Conservation (phyloP, 2,888 invertebrate genomes). For the Pandemis cinnamomeana region DNA sequence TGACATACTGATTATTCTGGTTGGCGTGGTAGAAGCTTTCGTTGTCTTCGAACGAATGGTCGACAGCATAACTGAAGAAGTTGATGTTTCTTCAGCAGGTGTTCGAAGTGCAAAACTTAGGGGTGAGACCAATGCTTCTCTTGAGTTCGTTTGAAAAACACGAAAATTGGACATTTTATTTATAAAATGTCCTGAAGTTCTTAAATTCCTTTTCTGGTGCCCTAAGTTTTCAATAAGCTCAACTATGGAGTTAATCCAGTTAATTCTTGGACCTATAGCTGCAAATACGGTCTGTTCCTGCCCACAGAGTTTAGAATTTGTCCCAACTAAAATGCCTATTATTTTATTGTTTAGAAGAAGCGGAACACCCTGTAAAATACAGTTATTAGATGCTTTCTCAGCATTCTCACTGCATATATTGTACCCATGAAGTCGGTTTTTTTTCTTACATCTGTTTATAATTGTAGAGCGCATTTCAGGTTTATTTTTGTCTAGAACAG, state of each 20-base stretch:
- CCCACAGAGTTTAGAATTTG: conserved; percentile 19
- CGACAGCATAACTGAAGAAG: neutral
- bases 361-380: conserved; percentile 34
- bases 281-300: neutral
- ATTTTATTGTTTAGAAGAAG: conserved; percentile 23
- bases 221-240: neutral
- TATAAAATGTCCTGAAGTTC: neutral
- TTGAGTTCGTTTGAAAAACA: too few species aligned
- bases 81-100: neutral
- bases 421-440: conserved; percentile 3
- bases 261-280: neutral
- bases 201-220: neutral
- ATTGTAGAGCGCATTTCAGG: conserved; percentile 24
- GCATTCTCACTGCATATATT: conserved; percentile 17
- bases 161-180: neutral
- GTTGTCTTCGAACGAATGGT: neutral
- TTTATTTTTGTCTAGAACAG: conserved; percentile 10
- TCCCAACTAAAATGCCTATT: conserved; percentile 21
- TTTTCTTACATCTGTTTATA: conserved; percentile 18
- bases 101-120: neutral
- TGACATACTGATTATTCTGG: neutral
- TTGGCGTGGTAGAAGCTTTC: neutral
- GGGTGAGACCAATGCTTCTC: neutral
- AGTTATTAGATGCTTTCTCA: neutral
- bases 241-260: neutral